A percentile compares a stretch with the other conserved stretches of the same genome.
phyloP scores from a whole-genome alignment of 2,797 vertebrate genomes.

The Podarcis lilfordi region DNA sequence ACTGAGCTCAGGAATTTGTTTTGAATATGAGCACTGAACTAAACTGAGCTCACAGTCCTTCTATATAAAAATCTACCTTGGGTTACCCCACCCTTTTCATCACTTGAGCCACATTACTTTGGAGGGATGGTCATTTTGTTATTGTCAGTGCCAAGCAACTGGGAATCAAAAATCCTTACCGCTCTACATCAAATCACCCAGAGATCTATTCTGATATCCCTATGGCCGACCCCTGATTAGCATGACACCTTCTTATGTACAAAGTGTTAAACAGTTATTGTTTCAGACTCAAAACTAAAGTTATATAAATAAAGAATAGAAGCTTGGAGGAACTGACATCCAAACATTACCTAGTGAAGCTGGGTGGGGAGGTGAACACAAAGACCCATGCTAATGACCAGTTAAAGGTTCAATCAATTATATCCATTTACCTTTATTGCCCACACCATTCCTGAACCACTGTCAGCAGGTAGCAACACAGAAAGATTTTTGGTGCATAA shows the following conservation, averaged over 20 bases:
- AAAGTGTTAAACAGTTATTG: background rate
- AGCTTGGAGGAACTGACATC: background rate
- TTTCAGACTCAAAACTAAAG: background rate
- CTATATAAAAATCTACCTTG: background rate
- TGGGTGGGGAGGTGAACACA: background rate
- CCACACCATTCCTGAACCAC: background rate
- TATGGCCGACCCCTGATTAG: background rate
- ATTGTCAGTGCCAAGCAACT: background rate
- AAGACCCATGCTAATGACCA: background rate
- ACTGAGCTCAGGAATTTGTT: background rate
- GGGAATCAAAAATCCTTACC: background rate
- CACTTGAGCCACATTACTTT: background rate
- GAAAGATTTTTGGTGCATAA: background rate
- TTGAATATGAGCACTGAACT: background rate
- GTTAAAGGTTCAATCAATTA: background rate
- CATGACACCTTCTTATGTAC: background rate
- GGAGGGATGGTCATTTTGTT: background rate
- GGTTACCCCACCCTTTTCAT: background rate
- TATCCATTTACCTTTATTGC: background rate
- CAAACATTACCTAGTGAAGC: background rate
- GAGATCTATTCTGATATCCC: background rate
- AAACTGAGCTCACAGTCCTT: background rate
- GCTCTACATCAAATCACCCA: background rate
- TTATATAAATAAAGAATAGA: background rate
- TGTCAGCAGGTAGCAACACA: background rate